phyloP scores from a whole-genome alignment of 2,797 vertebrate genomes.

The Anguilla obscura region DNA sequence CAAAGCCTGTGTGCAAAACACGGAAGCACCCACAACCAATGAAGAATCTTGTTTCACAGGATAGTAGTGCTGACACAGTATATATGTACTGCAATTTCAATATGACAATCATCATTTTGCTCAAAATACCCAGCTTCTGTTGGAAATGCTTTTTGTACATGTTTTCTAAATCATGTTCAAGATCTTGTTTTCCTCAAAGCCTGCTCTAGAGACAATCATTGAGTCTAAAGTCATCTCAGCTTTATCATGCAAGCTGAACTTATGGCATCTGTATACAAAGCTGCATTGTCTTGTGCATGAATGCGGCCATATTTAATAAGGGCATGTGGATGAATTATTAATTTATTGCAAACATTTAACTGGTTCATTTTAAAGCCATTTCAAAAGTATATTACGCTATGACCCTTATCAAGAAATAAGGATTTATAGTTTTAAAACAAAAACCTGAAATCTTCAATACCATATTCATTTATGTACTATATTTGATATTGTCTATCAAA shows the following conservation, averaged over 20 bases:
- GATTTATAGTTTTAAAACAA: background rate
- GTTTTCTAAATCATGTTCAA: background rate
- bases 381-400: background rate
- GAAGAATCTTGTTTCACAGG: background rate
- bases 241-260: background rate
- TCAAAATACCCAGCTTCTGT: background rate
- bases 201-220: background rate
- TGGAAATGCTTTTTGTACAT: background rate
- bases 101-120: background rate
- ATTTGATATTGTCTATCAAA: background rate
- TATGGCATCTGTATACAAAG: background rate
- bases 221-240: background rate
- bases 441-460: background rate
- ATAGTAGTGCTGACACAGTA: background rate
- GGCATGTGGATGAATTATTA: background rate
- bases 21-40: background rate
- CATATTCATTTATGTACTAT: background rate
- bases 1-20: background rate
- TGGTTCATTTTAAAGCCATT: background rate
- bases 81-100: background rate
- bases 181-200: too few relatives aligned
- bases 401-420: background rate
- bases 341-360: background rate
- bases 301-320: background rate
- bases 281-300: background rate